Evolutionary conservation across 2,888 invertebrate species (phyloP), one percentile per base, ranked within the genome.

Genomic region (Lottia gigantea): DNA sequence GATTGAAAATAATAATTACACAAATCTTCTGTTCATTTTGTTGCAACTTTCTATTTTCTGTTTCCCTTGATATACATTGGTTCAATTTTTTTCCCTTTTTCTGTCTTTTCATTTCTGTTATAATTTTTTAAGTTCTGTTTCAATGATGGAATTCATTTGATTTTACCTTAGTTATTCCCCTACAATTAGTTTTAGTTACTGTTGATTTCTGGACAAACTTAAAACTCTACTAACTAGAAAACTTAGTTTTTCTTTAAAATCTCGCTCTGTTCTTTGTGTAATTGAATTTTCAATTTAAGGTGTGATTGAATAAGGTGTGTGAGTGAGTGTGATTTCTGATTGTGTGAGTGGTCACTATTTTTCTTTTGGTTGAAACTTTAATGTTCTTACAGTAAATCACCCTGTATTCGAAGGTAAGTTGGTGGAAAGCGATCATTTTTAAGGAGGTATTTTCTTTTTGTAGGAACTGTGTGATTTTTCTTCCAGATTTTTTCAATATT

Each of bases 331-430:
- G 6, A 40, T 40, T 40, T 40, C 11, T 40, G 40, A 40, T 40
- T 40, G 40, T 4, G 40, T 40, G 40, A 40, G 40, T 6, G 40
- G 11, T 40, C 40, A 40, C 40, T 40, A 40, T 40, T 40, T 19
- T 55, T 69, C 64, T 64, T 69, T 69, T 69, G 69, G 64, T 69
- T 69, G 64, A 70, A 61, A 66, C 26, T 66, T 69, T 70, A 46
- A 61, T 70, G 63, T 70, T 64, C 62, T 70, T 66, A 49, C 70
- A 70, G 67, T 61, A 40, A 65, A 64, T 55, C 55, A 55, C 47
- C 74, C 76, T 61, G 65, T 75, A 67, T 77, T 75, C 71, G 72
- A 76, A 73, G 76, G 76, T 77, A 77, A 77, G 76, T 77, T 67
- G 55, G 63, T 49, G 49, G 69, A 47, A 45, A 64, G 62, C 40